phyloP scores from a whole-genome alignment of 2,113 vertebrate species.

The Ursus arctos region DNA sequence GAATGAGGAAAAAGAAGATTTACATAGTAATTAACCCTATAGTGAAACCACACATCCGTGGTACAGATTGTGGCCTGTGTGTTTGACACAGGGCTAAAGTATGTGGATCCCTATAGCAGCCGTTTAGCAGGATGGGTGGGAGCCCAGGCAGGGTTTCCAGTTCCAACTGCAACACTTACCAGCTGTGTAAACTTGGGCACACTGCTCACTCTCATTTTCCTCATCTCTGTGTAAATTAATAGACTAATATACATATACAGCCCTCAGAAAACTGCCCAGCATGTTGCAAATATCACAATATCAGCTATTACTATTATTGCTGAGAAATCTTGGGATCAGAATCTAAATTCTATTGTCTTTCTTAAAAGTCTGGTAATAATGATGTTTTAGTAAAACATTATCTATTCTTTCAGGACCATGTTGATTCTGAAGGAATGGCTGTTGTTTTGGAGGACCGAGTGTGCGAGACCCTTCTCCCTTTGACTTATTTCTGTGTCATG shows the following conservation, averaged over 20 bases:
- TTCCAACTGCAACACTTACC: neutral
- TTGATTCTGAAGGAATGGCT: neutral
- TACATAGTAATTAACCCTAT: neutral
- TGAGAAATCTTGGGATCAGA: neutral
- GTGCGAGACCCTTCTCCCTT: neutral
- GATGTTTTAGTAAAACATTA: neutral
- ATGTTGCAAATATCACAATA: neutral
- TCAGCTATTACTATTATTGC: neutral
- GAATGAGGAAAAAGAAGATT: neutral
- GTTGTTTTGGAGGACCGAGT: rapidly evolving
- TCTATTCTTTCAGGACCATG: neutral
- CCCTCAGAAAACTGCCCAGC: neutral
- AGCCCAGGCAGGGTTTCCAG: neutral
- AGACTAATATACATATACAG: neutral
- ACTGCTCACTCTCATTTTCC: neutral
- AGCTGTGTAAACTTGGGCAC: rapidly evolving
- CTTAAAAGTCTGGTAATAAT: neutral
- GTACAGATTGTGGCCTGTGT: neutral
- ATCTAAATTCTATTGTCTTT: neutral
- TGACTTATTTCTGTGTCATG: neutral
- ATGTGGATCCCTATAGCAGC: neutral
- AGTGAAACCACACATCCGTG: neutral
- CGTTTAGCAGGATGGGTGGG: neutral
- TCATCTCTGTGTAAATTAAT: neutral
- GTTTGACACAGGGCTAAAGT: neutral